Percentiles rank a stretch among this genome's conserved stretches.
phyloP scores from a whole-genome alignment of 2,888 invertebrate genomes.

The Smittia sp. region DNA sequence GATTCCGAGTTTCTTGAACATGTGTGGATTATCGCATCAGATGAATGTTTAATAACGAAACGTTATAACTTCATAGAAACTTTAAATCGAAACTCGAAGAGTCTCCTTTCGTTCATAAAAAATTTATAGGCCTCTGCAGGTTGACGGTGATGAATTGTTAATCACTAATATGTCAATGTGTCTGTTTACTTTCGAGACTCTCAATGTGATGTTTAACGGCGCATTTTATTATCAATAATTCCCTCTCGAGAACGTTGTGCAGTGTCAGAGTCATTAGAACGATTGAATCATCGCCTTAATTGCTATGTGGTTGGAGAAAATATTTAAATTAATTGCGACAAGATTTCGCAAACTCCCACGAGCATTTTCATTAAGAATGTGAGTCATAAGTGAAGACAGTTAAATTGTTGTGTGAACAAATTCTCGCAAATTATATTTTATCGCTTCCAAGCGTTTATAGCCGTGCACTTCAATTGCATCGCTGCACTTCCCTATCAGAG shows the following conservation, averaged over 20 bases:
- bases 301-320: not conserved
- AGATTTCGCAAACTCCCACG: slow-evolving; percentile 2
- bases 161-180: too few relatives aligned
- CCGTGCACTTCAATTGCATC: slow-evolving; percentile 21
- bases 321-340: not conserved
- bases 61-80: not conserved
- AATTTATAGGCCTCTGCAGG: not conserved
- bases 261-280: too few relatives aligned
- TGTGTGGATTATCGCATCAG: slow-evolving; percentile 29
- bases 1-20: slow-evolving; percentile 24
- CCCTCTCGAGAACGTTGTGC: too few relatives aligned
- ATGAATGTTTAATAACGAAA: not conserved
- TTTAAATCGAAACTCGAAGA: not conserved
- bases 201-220: too few relatives aligned
- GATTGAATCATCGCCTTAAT: not conserved
- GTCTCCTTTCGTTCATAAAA: not conserved
- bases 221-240: too few relatives aligned
- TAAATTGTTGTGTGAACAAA: not conserved
- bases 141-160: too few relatives aligned
- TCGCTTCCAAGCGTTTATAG: not conserved
- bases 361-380: not conserved
- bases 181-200: too few relatives aligned
- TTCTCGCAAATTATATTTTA: not conserved
- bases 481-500: slow-evolving; percentile 32
- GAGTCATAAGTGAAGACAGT: not conserved